phyloP scores from a whole-genome alignment of 2,888 invertebrate genomes.

The Xanthostigma xanthostigma region DNA sequence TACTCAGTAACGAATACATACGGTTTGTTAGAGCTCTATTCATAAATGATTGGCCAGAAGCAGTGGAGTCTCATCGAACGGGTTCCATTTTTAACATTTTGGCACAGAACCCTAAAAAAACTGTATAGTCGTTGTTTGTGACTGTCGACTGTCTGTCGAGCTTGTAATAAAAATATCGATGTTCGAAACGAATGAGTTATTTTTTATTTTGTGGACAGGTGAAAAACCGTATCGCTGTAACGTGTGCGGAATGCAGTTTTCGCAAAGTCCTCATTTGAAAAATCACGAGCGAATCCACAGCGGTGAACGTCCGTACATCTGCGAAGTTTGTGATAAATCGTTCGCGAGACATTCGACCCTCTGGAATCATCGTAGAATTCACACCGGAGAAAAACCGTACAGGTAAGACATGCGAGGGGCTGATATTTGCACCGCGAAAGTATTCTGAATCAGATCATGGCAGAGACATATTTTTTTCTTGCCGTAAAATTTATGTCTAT shows the following conservation, averaged over 20 bases:
- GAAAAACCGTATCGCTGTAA: conserved; percentile 38
- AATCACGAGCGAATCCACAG: conserved; percentile 82
- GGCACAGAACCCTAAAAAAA: too few species aligned
- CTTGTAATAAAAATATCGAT: not conserved
- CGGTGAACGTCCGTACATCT: conserved; percentile 76
- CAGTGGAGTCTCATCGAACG: too few species aligned
- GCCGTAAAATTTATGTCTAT: too few species aligned
- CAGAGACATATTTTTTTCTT: too few species aligned
- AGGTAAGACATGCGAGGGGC: conserved; percentile 34
- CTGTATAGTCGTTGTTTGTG: too few species aligned
- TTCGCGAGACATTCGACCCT: conserved; percentile 77
- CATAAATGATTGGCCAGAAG: too few species aligned
- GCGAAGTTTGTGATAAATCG: conserved; percentile 79
- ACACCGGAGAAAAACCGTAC: conserved; percentile 78
- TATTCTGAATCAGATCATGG: not conserved
- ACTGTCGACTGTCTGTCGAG: not conserved
- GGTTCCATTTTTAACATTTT: too few species aligned
- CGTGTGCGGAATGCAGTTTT: conserved; percentile 83
- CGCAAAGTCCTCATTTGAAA: conserved; percentile 75
- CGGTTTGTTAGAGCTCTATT: too few species aligned
- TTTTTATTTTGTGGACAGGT: conserved; percentile 11
- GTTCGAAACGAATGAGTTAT: not conserved
- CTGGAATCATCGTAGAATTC: conserved; percentile 79
- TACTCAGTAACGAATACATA: too few species aligned
- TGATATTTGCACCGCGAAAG: not conserved